A percentile compares a stretch with the other conserved stretches of the same genome.
These are phyloP conservation scores for Yponomeuta plumbellus DNA, from an alignment of 2,888 invertebrate genomes.

Conservation along the genomic window DNA sequence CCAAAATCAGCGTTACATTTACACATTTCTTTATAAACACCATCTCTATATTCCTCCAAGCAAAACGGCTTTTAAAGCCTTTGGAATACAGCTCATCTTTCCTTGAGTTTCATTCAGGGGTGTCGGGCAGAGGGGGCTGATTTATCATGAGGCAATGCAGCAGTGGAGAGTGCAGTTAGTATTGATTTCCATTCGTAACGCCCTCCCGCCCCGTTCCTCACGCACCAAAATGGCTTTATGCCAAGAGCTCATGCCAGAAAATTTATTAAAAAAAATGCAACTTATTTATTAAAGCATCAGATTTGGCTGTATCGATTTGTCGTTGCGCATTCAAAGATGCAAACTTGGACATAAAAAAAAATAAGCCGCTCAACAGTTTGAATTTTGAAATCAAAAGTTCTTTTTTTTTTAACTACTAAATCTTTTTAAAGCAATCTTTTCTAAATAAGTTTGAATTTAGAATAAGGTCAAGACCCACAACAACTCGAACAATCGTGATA, in stretches of 20 bases:
- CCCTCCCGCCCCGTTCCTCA: constrained; percentile 47
- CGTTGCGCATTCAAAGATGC: too few relatives aligned
- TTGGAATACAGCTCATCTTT: not conserved
- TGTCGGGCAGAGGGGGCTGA: constrained; percentile 60
- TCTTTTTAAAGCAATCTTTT: too few relatives aligned
- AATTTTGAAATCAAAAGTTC: not conserved
- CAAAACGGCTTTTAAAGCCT: not conserved
- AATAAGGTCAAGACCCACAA: not conserved
- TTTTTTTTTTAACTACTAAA: not conserved
- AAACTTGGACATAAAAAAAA: too few relatives aligned
- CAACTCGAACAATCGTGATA: not conserved
- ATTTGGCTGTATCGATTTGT: not conserved
- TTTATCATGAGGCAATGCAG: constrained; percentile 75
- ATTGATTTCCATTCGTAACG: constrained; percentile 74
- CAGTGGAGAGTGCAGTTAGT: constrained; percentile 73
- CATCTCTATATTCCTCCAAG: not conserved
- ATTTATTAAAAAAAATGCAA: constrained; percentile 17
- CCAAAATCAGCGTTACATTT: not conserved
- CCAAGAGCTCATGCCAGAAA: constrained; percentile 46
- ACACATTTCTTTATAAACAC: not conserved
- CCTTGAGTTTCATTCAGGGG: not conserved
- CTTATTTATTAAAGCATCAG: not conserved
- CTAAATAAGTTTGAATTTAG: not conserved
- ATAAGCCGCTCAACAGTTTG: not conserved
- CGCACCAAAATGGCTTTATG: constrained; percentile 66